Base-by-base conservation (phyloP, 2,797 vertebrate species). In the Cheracebus regulus region DNA sequence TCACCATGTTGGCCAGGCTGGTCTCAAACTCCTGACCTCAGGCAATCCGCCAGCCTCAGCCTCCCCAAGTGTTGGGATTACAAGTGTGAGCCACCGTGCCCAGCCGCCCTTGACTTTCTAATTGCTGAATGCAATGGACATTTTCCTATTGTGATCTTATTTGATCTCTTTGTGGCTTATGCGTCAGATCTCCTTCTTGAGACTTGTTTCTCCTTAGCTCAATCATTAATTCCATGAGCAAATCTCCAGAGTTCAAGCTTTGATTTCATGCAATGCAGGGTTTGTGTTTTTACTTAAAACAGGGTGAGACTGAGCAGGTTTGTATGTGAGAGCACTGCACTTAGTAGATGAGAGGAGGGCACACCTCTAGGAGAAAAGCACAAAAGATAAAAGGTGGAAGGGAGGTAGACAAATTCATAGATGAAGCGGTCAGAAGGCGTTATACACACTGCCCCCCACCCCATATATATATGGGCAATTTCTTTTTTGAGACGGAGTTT, bases 361-460 rank as follows among this genome's bases (percentile, higher is more conserved):
- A 64, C 24, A n/a, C n/a, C 64, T 93, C 44, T 8, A 39, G 61
- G 36, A 24, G 70, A 52, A 28, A 75, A 86, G 41, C 13, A 41
- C 19, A 67, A 64, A 78, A 78, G 48, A 64, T 9, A 55, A 61
- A 80, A 80, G 33, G 48, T 61, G 61, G 50, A 79, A 26, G 33
- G 5, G 33, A 83, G 58, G 83, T 1, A 10, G 41, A 83, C 50
- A 44, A 30, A 36, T 33, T 39, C 50, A 33, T 6, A 36, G 72
- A 44, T 2, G 12, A 17, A 61, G 8, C n/a, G 64, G 55, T 41
- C 46, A 48, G 61, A 85, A 52, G 33, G 22, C 39, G 70, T 19
- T 15, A 58, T 11, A 50, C 22, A 90, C 0, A 12, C 7, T 22
- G 9, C 1, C 6, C 24, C 24, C 22, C 0, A 19, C 20, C 1